phyloP scores from a whole-genome alignment of 2,888 invertebrate species.

The Lumbricus terrestris region DNA sequence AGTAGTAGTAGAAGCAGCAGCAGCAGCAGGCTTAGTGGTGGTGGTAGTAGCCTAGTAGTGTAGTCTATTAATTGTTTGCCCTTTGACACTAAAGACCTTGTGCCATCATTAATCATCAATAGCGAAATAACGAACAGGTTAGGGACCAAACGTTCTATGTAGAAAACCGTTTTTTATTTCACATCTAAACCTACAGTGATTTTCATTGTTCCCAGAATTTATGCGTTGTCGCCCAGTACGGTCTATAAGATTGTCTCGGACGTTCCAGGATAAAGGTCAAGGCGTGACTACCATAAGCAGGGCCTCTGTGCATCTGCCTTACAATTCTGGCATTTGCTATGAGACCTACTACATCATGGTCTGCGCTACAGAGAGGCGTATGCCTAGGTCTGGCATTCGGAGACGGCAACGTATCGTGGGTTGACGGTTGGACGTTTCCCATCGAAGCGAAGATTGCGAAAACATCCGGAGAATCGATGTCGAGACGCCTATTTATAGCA shows the following conservation, averaged over 20 bases:
- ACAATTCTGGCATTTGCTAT: too few species aligned
- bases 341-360: too few species aligned
- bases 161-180: neutral
- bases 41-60: too few species aligned
- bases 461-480: slow-evolving; percentile 23
- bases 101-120: too few species aligned
- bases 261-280: neutral
- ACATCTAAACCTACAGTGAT: neutral
- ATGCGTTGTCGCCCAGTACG: neutral
- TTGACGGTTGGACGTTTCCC: slow-evolving; percentile 18
- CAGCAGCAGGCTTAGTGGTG: too few species aligned
- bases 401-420: slow-evolving; percentile 20
- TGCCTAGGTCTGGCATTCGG: slow-evolving; percentile 11
- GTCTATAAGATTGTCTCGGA: neutral
- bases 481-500: neutral
- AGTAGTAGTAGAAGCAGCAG: too few species aligned
- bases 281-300: neutral
- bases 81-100: too few species aligned
- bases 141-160: too few species aligned
- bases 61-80: too few species aligned
- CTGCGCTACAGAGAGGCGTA: neutral
- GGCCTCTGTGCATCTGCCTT: too few species aligned
- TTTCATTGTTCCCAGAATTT: neutral
- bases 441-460: slow-evolving; percentile 18
- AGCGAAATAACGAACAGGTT: too few species aligned